A percentile compares a stretch with the other conserved stretches of the same genome.
Conservation (phyloP, 2,113 vertebrate genomes). For the Notarius lentiginosus region DNA sequence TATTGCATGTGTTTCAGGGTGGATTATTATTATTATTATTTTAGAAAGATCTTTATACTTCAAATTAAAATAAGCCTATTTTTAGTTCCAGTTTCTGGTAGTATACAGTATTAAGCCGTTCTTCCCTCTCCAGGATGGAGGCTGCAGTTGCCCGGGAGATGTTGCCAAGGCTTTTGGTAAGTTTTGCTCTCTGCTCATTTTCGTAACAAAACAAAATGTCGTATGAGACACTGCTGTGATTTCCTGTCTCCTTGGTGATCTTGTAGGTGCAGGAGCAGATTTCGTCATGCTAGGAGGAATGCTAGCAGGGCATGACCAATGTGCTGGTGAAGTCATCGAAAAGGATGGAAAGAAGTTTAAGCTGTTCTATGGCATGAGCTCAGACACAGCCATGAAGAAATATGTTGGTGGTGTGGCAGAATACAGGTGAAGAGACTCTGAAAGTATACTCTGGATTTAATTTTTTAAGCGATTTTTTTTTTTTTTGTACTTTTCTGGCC, state of each 20-base stretch:
- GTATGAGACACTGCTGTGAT: background rate
- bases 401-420: constrained; percentile 91
- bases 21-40: background rate
- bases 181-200: constrained; percentile 41
- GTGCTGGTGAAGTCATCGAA: constrained; percentile 88
- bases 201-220: background rate
- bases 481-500: background rate
- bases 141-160: constrained; percentile 96
- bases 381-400: constrained; percentile 97
- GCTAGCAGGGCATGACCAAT: constrained; percentile 97
- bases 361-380: constrained; percentile 98
- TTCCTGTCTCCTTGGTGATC: background rate
- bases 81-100: background rate
- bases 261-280: constrained; percentile 89
- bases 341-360: constrained; percentile 93
- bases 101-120: background rate
- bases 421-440: constrained; percentile 80
- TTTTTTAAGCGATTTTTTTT: background rate
- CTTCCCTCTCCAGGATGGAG: constrained; percentile 81
- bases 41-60: background rate
- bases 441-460: background rate
- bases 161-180: constrained; percentile 98
- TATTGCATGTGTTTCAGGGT: background rate
- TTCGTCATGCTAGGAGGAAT: constrained; percentile 99
- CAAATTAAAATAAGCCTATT: background rate